Evolutionary conservation across 2,113 vertebrate species (phyloP).

Genomic region (Pseudorectes ferrugineus): DNA sequence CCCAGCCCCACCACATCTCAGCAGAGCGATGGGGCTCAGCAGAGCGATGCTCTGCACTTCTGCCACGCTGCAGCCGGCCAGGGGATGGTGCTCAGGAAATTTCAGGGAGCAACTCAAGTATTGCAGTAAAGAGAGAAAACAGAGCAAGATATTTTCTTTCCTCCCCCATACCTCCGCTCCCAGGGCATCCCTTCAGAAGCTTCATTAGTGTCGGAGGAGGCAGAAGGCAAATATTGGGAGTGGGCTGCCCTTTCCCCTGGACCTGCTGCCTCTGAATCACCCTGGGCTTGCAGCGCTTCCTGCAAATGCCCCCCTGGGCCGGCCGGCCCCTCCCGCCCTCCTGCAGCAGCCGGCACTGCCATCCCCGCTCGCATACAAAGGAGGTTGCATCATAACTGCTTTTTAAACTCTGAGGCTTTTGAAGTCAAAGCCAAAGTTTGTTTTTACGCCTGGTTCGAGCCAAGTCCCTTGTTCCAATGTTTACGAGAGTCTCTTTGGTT

Average conservation of each 20-base stretch:
- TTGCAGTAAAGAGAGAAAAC: background rate
- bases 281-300: background rate
- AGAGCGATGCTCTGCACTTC: background rate
- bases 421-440: slow-evolving; percentile 50
- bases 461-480: slow-evolving; percentile 36
- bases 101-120: background rate
- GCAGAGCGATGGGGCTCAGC: accelerated
- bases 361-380: background rate
- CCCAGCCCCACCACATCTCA: accelerated
- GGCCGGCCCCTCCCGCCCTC: background rate
- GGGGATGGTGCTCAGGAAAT: background rate
- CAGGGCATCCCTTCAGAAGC: background rate
- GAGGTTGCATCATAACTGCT: slow-evolving; percentile 47
- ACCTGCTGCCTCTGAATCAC: background rate
- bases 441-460: slow-evolving; percentile 4
- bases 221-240: accelerated
- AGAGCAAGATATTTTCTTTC: background rate
- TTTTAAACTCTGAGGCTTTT: slow-evolving; percentile 15
- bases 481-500: background rate
- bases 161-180: background rate
- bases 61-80: background rate
- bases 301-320: background rate
- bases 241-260: background rate
- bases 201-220: background rate
- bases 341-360: background rate